These are phyloP conservation scores for Auanema sp. DNA, from an alignment of 2,888 invertebrate genomes.

Conservation along the genomic window DNA sequence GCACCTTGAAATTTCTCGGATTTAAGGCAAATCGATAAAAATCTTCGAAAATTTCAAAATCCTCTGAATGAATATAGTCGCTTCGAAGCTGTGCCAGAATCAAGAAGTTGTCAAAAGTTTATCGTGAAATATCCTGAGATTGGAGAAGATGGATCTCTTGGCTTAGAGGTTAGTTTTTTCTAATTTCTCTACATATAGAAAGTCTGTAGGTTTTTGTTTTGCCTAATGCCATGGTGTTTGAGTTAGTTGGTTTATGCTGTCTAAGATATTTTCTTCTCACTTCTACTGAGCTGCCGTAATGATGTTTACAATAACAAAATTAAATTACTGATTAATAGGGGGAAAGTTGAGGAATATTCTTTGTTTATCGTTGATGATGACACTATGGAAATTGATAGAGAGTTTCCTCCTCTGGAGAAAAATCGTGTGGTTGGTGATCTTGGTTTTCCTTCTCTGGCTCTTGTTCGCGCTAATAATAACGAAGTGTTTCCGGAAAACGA, in stretches of 20 bases:
- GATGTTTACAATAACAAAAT: neutral
- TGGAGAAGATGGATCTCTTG: neutral
- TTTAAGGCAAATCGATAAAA: constrained; percentile 21
- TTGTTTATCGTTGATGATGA: constrained; percentile 44
- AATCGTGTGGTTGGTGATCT: constrained; percentile 39
- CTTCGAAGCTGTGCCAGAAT: constrained; percentile 18
- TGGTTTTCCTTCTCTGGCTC: constrained; percentile 22
- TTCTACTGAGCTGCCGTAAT: neutral
- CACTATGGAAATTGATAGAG: constrained; percentile 36
- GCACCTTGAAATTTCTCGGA: neutral
- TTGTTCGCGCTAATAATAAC: constrained; percentile 4
- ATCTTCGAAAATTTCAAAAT: constrained; percentile 22
- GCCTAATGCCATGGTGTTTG: neutral
- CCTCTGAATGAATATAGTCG: constrained; percentile 26
- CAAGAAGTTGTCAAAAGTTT: too few species aligned
- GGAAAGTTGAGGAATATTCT: constrained; percentile 36
- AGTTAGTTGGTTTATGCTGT: too few species aligned
- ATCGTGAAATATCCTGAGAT: neutral
- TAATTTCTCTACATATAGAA: constrained; percentile 4
- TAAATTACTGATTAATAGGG: constrained; percentile 19
- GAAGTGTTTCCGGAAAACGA: constrained; percentile 3
- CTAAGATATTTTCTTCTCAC: too few species aligned
- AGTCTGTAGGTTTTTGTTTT: neutral
- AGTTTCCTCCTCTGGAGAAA: constrained; percentile 37
- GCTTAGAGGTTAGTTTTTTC: constrained; percentile 2